Evolutionary conservation across 2,113 vertebrate genomes (phyloP), one percentile per base, ranked within the genome.

Genomic region (Clarias batrachus): DNA sequence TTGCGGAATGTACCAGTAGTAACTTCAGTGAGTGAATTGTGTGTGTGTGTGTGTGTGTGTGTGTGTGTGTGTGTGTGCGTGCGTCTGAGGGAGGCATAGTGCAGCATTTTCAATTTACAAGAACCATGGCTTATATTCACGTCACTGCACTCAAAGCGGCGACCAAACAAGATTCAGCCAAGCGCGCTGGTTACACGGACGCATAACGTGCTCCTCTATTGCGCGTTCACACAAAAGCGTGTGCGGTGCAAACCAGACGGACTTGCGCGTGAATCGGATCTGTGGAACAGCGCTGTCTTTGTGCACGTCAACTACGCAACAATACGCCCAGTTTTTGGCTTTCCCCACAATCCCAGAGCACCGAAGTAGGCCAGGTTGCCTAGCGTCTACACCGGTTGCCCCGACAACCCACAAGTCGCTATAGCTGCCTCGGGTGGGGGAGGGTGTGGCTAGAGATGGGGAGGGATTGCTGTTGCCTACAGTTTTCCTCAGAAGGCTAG

Each of bases 391-490:
- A 80, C 74, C 82, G 33, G 85, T 90, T 82, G 66, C 85, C 90
- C 90, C 74, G 90, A 89, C 90, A 91, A 91, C 90, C 86, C 83
- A 30, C 66, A 54, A 74, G 62, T 77, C 78, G 65, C 68, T 56
- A 37, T 33, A n/a, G 80, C 23, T 62, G 71, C 62, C 80, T 80
- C 37, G 52, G 83, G 83, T 80, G 82, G 79, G 84, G 80, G 76
- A 63, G 62, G 80, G 79, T 4, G 84, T 84, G 82, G 85, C 77
- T 81, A 13, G 81, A 30, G 85, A 85, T 41, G 73, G 77, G 79
- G 63, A 54, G 83, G 85, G 33, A 81, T 68, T 54, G 81, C 78
- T 59, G 57, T 65, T 63, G 33, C 23, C 57, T 41, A 80, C 19
- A 0, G 17, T 13, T 62, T 62, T 59, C 27, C 17, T 59, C 4